Percentiles rank a stretch among this genome's conserved stretches.
phyloP scores from a whole-genome alignment of 2,888 invertebrate genomes.

The Serrognathus titanus region DNA sequence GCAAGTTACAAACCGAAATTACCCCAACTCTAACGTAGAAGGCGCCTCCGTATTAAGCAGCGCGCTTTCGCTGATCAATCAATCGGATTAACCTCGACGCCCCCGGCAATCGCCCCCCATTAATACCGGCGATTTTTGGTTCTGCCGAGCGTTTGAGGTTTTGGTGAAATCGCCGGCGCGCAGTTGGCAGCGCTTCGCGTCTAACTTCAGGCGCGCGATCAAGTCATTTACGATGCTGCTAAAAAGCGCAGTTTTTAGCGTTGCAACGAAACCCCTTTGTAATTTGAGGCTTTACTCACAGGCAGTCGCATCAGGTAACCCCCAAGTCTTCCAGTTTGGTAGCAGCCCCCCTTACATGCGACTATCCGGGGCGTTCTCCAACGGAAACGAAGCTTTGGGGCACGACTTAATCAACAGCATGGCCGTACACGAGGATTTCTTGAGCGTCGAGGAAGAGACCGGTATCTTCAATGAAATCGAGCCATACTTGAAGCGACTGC shows the following conservation, averaged over 20 bases:
- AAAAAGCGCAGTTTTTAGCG: too few relatives aligned
- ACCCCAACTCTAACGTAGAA: background rate
- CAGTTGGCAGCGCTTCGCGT: too few relatives aligned
- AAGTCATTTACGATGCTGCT: too few relatives aligned
- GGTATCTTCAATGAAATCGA: slow-evolving; percentile 79
- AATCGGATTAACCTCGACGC: too few relatives aligned
- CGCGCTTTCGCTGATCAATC: too few relatives aligned
- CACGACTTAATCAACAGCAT: slow-evolving; percentile 53
- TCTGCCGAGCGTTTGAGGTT: too few relatives aligned
- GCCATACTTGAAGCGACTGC: slow-evolving; percentile 78
- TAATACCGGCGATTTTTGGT: too few relatives aligned
- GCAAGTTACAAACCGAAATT: slow-evolving; percentile 11
- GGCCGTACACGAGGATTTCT: slow-evolving; percentile 70
- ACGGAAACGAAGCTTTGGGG: slow-evolving; percentile 35
- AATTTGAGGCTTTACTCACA: background rate
- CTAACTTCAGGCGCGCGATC: too few relatives aligned
- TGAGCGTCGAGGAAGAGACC: slow-evolving; percentile 74
- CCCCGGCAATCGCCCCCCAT: too few relatives aligned
- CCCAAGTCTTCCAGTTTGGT: background rate
- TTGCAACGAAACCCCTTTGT: too few relatives aligned
- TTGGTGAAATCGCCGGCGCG: too few relatives aligned
- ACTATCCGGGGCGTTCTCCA: slow-evolving; percentile 14
- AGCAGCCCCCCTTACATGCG: slow-evolving; percentile 49
- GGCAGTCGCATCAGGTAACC: slow-evolving; percentile 11
- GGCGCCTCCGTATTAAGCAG: too few relatives aligned